Conservation (phyloP, 2,797 vertebrate genomes). For the Acipenser ruthenus region DNA sequence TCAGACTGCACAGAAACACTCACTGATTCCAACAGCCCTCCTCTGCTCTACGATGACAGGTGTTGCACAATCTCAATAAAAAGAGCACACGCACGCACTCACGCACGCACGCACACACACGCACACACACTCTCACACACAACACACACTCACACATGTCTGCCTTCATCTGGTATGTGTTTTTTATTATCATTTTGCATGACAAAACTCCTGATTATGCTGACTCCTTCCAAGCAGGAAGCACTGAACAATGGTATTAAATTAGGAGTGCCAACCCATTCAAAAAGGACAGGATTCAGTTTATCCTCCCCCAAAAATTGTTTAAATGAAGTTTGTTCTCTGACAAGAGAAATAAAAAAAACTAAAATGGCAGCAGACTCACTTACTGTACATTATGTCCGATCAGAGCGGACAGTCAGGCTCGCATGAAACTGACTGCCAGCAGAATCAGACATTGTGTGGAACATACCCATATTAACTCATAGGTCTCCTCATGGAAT, state of each 20-base stretch:
- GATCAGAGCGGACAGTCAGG: no score
- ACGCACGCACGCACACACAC: slow-evolving; percentile 35
- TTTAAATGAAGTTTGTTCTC: no score
- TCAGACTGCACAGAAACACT: slow-evolving; percentile 25
- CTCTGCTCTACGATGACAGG: slow-evolving; percentile 30
- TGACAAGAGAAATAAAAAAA: no score
- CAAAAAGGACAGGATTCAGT: slow-evolving; percentile 13
- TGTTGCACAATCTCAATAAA: slow-evolving; percentile 15
- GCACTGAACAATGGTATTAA: no score
- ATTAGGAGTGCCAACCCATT: slow-evolving; percentile 3
- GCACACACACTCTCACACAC: slow-evolving; percentile 10
- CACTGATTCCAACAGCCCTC: slow-evolving; percentile 24
- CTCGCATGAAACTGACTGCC: no score
- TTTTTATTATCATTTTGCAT: no score
- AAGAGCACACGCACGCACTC: background rate
- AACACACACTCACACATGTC: slow-evolving; percentile 33
- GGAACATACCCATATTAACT: no score
- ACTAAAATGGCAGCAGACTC: no score
- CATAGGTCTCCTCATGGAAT: no score
- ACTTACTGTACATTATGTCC: slow-evolving; percentile 23
- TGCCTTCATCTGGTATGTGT: slow-evolving; percentile 36
- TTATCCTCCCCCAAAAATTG: slow-evolving; percentile 20
- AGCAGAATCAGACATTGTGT: no score
- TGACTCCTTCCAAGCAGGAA: no score
- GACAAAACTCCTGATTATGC: no score